Evolutionary conservation across 2,888 invertebrate species (phyloP), one percentile per base, ranked within the genome.

Genomic region (Cataglyphis albicans): DNA sequence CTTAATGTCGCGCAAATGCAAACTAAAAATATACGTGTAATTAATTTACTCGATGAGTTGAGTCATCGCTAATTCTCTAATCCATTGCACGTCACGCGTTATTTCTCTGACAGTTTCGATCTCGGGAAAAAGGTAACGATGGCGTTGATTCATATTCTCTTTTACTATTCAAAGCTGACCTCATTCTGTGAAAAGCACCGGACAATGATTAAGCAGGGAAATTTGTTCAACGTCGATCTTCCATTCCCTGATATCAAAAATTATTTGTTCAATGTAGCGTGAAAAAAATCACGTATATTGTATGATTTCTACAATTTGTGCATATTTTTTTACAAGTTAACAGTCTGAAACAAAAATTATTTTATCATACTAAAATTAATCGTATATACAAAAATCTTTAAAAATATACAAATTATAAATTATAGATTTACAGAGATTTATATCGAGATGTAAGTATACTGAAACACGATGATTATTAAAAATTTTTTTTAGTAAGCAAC

Each of bases 191-290:
- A 32, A 84, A 86, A 85, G 74, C 57, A 63, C 64, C 55, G 74
- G 82, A 84, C 87, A 82, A 89, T 85, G 73, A 85, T 80, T 75
- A 81, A 73, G 35, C 44, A 35, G 61, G 72, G 64, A 85, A 90
- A 89, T 87, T 85, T 87, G 86, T 89, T 84, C 72, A 72, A 73
- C 78, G 78, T 65, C 70, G 48, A 84, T 81, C 83, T 65, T 21
- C 9, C 12, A 61, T 76, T 61, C 38, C 35, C 35, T 72, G 52
- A 68, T 84, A 68, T 87, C 59, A 55, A 57, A 57, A 59, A 25
- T 29, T 1, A n/a, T 70, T 35, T 44, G 48, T 64, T 38, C 21
- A 18, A 44, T 25, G 2, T 29, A 29, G 1, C 18, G n/a, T 57
- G 10, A 29, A 82, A 67, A 21, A 61, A 84, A 87, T 85, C 72